These are phyloP conservation scores for Dendrolimus punctatus DNA, from an alignment of 1,140 invertebrate genomes.

Conservation along the genomic window DNA sequence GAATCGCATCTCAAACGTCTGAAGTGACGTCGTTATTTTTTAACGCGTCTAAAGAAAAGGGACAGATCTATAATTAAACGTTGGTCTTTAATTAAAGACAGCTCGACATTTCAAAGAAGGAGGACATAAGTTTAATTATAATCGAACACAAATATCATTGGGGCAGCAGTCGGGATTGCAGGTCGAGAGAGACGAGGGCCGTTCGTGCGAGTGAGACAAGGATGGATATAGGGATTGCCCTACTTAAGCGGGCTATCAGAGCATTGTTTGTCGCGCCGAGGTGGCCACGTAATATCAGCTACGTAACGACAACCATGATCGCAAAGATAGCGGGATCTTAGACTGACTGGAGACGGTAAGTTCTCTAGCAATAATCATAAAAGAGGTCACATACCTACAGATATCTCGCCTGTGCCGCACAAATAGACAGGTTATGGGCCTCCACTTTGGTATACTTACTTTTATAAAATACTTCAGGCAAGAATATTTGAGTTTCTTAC, in stretches of 20 bases:
- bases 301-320: constrained; percentile 23
- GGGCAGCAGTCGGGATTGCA: constrained; percentile 52
- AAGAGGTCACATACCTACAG: too few relatives aligned
- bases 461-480: too few relatives aligned
- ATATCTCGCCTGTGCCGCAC: too few relatives aligned
- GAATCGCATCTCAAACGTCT: too few relatives aligned
- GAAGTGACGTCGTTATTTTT: too few relatives aligned
- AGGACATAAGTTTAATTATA: constrained; percentile 69
- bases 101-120: constrained; percentile 67
- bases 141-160: constrained; percentile 70
- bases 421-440: too few relatives aligned
- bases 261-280: constrained; percentile 51
- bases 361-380: too few relatives aligned
- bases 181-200: constrained; percentile 41
- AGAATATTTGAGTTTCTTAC: too few relatives aligned
- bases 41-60: constrained; percentile 22
- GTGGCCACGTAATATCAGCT: constrained; percentile 14
- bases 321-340: constrained; percentile 13
- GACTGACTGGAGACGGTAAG: constrained; percentile 26
- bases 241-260: constrained; percentile 48
- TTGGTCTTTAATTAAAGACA: constrained; percentile 61
- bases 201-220: constrained; percentile 35
- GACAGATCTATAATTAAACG: constrained; percentile 60
- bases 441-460: too few relatives aligned
- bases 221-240: constrained; percentile 52